These are phyloP conservation scores for Sipha maydis DNA, from an alignment of 2,888 invertebrate genomes.

Conservation along the genomic window DNA sequence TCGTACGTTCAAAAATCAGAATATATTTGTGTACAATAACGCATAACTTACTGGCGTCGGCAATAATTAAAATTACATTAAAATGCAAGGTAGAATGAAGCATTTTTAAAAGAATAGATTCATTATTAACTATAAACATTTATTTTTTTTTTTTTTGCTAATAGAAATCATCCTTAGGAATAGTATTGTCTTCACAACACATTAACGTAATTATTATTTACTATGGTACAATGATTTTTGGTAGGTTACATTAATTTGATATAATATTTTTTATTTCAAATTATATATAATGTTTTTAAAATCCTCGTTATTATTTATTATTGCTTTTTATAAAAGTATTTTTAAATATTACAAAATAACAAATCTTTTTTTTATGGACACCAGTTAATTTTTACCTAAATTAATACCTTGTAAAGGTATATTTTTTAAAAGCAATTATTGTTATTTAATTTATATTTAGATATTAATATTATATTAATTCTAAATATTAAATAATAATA, in stretches of 20 bases:
- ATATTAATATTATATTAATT: neutral
- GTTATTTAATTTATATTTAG: neutral
- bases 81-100: neutral
- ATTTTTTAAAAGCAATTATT: neutral
- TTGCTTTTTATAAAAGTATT: neutral
- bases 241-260: slow-evolving; percentile 21
- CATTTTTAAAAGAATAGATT: neutral
- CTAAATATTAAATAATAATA: neutral
- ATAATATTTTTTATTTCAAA: neutral
- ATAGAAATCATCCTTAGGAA: neutral
- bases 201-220: slow-evolving; percentile 4
- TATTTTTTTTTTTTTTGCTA: neutral
- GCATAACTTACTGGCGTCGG: too few relatives aligned
- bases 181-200: neutral
- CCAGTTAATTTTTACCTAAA: slow-evolving; percentile 1
- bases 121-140: neutral
- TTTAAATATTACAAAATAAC: neutral
- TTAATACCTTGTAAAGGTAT: neutral
- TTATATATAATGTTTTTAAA: neutral
- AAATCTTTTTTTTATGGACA: neutral
- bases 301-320: neutral
- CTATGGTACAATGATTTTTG: neutral
- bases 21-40: too few relatives aligned
- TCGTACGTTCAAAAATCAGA: too few relatives aligned
- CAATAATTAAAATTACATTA: too few relatives aligned